Evolutionary conservation across 2,113 vertebrate genomes (phyloP).

Genomic region (Lontra canadensis): DNA sequence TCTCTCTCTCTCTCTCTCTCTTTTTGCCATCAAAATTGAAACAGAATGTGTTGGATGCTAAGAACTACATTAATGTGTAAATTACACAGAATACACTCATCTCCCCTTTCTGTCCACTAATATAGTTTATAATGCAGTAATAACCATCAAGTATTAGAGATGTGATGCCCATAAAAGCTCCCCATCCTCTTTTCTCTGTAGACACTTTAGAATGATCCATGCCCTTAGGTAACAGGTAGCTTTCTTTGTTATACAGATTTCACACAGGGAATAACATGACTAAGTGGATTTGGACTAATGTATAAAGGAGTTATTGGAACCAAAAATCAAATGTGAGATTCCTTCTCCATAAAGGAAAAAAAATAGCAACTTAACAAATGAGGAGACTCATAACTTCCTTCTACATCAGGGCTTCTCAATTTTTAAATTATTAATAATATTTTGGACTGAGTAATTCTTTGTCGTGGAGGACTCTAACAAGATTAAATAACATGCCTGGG

Average conservation of each 20-base stretch:
- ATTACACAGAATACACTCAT: neutral
- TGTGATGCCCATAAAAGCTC: neutral
- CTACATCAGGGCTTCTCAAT: neutral
- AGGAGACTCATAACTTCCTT: neutral
- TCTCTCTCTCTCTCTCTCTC: neutral
- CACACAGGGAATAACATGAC: neutral
- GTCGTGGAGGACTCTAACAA: neutral
- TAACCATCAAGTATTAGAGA: slow-evolving; percentile 7
- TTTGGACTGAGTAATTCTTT: neutral
- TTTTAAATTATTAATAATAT: neutral
- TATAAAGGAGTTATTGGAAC: neutral
- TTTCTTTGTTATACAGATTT: neutral
- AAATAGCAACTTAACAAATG: neutral
- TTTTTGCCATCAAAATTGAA: slow-evolving; percentile 13
- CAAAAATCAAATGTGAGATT: neutral
- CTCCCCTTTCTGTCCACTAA: neutral
- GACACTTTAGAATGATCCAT: neutral
- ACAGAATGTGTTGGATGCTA: neutral
- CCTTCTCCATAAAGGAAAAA: neutral
- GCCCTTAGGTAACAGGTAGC: neutral
- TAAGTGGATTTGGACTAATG: neutral
- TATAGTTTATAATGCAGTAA: neutral
- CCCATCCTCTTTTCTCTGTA: neutral
- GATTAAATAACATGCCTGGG: neutral
- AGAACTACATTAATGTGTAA: slow-evolving; percentile 17